Conservation (phyloP, 2,888 invertebrate species). For the Leptodirus hochenwartii region DNA sequence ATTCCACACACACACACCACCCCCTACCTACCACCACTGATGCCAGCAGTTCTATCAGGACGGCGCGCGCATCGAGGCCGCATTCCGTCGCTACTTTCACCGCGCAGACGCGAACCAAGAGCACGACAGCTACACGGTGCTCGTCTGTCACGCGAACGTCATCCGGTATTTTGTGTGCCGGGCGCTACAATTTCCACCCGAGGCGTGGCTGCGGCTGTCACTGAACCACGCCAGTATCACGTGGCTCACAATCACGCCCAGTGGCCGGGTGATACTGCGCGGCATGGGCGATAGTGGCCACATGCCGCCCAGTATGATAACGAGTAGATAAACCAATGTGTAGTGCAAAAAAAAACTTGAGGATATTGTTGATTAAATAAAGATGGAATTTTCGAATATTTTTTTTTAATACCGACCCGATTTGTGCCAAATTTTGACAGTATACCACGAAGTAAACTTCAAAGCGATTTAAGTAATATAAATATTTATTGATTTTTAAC, state of each 20-base stretch:
- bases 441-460: too few species aligned
- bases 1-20: too few species aligned
- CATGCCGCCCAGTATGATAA: conserved; percentile 58
- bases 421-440: too few species aligned
- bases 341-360: too few species aligned
- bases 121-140: conserved; percentile 67
- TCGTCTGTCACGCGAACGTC: conserved; percentile 97
- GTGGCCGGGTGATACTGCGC: conserved; percentile 68
- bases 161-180: conserved; percentile 57
- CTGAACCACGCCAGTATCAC: conserved; percentile 89
- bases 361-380: too few species aligned
- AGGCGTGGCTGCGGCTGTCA: conserved; percentile 88
- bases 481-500: too few species aligned
- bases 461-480: too few species aligned
- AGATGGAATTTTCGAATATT: too few species aligned
- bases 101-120: conserved; percentile 67
- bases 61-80: conserved; percentile 89
- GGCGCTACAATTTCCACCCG: conserved; percentile 90
- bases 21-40: too few species aligned
- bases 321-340: conserved; percentile 29
- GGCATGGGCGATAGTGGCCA: conserved; percentile 79
- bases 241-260: conserved; percentile 71
- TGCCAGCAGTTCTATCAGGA: conserved; percentile 89
- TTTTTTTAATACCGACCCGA: too few species aligned
- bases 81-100: conserved; percentile 83